Evolutionary conservation across 1,140 invertebrate genomes (phyloP), one percentile per base, ranked within the genome.

Genomic region (Harlomillsia oculata): DNA sequence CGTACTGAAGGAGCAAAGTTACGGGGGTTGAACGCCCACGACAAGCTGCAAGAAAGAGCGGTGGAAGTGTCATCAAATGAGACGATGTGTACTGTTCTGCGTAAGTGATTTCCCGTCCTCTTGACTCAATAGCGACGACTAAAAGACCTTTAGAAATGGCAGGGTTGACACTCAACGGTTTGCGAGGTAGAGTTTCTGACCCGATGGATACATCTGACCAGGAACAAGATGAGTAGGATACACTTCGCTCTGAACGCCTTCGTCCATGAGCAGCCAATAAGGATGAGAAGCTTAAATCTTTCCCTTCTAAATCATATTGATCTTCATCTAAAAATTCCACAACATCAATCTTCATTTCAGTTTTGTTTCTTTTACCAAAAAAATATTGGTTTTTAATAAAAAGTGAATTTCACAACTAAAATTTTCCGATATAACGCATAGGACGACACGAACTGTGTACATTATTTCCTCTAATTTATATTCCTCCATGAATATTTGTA

Each of bases 41-140:
- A 11, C 73, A 74, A 0, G 78, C 75, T 1, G 77, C 77, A 11
- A 78, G 65, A 60, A 76, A 80, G 4, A 79, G 61, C 13, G 77
- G 75, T 0, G 78, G 77, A 8, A 80, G 67, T 0, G 71, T 71
- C 66, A 76, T 75, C 9, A 80, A 66, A 51, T 73, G 70, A 3
- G 75, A 73, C 6, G 71, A 66, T 1, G 71, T 74, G 67, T 79
- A 78, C 21, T 71, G 67, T 13, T 71, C 68, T 29, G 72, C 66
- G 43, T 69, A 74, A 14, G 67, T 59, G 14, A 71, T 56, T 61
- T 69, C 52, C 58, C 69, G 39, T 53, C 59, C 52, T 56, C 62
- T 21, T 67, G 46, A 14, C 56, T 63, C 21, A 3, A 62, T 50
- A 14, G 53, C 37, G 13, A 60, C 59, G 0, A 67, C 68, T 11